phyloP scores from a whole-genome alignment of 2,113 vertebrate species.

The human region DNA sequence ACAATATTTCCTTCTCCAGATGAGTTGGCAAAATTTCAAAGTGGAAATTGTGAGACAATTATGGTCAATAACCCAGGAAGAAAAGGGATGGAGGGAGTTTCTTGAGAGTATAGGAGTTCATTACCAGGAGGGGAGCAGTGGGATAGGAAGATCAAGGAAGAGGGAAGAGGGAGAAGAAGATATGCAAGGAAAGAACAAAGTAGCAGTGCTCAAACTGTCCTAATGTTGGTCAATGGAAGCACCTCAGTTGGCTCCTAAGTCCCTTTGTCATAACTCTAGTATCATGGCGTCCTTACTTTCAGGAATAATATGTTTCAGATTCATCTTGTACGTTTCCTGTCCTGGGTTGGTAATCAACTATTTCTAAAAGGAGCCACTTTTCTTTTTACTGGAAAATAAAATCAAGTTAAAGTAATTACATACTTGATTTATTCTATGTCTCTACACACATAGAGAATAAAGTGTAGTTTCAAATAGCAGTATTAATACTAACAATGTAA shows the following conservation, averaged over 20 bases:
- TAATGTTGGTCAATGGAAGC: not conserved
- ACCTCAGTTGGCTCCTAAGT: not conserved
- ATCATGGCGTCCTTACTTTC: not conserved
- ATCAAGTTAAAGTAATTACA: not conserved
- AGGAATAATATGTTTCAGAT: not conserved
- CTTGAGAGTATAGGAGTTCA: not conserved
- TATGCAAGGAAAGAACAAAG: not conserved
- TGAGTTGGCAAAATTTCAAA: not conserved
- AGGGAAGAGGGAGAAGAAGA: not conserved
- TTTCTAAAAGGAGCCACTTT: not conserved
- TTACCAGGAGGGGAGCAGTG: not conserved
- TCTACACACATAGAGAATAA: not conserved
- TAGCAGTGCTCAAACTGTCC: not conserved
- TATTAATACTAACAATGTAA: not conserved
- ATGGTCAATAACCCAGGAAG: not conserved
- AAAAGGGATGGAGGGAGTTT: not conserved
- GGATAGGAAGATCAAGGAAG: not conserved
- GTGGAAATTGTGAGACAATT: not conserved
- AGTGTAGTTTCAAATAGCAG: not conserved
- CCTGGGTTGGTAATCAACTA: not conserved
- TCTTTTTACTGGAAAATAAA: not conserved
- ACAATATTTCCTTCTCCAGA: not conserved
- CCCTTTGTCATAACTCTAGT: not conserved
- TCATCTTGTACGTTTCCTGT: not conserved
- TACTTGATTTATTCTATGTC: not conserved